These are phyloP conservation scores for Mesorhabditis sp. DNA, from an alignment of 2,888 invertebrate species.

Conservation along the genomic window DNA sequence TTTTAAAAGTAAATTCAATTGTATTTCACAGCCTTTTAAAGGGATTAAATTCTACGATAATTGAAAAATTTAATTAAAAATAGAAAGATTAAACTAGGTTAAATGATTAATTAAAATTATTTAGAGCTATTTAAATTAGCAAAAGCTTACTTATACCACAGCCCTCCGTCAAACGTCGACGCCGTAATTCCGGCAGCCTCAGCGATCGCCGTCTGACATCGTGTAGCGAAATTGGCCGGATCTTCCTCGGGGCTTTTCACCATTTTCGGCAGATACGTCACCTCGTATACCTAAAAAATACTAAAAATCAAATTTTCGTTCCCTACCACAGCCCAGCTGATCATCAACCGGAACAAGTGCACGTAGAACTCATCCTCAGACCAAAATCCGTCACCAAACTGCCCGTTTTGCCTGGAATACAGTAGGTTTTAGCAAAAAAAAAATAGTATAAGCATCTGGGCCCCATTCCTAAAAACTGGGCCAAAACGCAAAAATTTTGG, in stretches of 20 bases:
- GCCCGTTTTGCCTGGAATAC: slow-evolving; percentile 23
- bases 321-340: slow-evolving; percentile 23
- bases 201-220: slow-evolving; percentile 31
- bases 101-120: too few species aligned
- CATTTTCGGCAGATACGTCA: slow-evolving; percentile 11
- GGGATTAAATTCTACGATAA: too few species aligned
- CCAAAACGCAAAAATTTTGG: background rate
- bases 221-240: slow-evolving; percentile 28
- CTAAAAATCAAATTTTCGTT: background rate
- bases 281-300: background rate
- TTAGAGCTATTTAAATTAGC: too few species aligned
- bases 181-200: slow-evolving; percentile 21
- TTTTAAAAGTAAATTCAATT: too few species aligned
- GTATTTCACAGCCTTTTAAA: too few species aligned
- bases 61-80: too few species aligned
- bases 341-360: slow-evolving; percentile 32
- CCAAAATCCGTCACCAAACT: slow-evolving; percentile 39
- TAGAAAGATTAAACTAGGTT: too few species aligned
- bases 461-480: background rate
- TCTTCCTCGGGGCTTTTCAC: slow-evolving; percentile 17
- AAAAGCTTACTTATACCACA: too few species aligned
- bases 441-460: background rate
- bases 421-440: background rate
- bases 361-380: slow-evolving; percentile 30
- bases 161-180: slow-evolving; percentile 31